Evolutionary conservation across 2,888 invertebrate genomes (phyloP).

Genomic region (Molanna angustata): DNA sequence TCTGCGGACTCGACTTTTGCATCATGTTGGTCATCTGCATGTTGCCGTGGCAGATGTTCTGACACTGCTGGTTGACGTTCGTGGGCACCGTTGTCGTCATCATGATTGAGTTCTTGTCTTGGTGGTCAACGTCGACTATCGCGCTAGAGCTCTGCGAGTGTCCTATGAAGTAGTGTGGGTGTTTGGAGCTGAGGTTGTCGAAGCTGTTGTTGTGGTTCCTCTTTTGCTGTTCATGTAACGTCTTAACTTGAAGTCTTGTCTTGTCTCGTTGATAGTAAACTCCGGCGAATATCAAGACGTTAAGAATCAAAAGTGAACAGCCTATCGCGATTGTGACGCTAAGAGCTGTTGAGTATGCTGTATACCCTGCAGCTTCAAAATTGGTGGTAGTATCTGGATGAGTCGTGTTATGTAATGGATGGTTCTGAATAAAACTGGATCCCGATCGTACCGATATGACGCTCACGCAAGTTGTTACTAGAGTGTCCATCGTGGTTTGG

Average conservation of each 20-base stretch:
- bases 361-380: slow-evolving; percentile 74
- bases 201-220: slow-evolving; percentile 56
- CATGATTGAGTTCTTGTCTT: slow-evolving; percentile 59
- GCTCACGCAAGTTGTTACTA: slow-evolving; percentile 67
- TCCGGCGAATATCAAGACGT: slow-evolving; percentile 79
- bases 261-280: slow-evolving; percentile 81
- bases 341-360: slow-evolving; percentile 72
- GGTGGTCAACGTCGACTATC: slow-evolving; percentile 81
- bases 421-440: slow-evolving; percentile 49
- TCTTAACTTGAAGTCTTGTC: slow-evolving; percentile 75
- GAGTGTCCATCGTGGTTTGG: slow-evolving; percentile 61
- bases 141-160: slow-evolving; percentile 79
- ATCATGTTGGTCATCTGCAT: slow-evolving; percentile 55
- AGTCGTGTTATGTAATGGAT: slow-evolving; percentile 37
- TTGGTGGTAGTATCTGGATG: slow-evolving; percentile 62
- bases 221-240: slow-evolving; percentile 69
- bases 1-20: slow-evolving; percentile 49
- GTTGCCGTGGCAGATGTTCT: slow-evolving; percentile 58
- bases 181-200: slow-evolving; percentile 63
- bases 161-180: slow-evolving; percentile 75
- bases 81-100: slow-evolving; percentile 46
- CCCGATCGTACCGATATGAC: slow-evolving; percentile 69
- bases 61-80: slow-evolving; percentile 44
- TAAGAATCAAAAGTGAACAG: slow-evolving; percentile 74
- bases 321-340: slow-evolving; percentile 80